phyloP scores from a whole-genome alignment of 2,797 vertebrate species.

The Clarias laeviceps region DNA sequence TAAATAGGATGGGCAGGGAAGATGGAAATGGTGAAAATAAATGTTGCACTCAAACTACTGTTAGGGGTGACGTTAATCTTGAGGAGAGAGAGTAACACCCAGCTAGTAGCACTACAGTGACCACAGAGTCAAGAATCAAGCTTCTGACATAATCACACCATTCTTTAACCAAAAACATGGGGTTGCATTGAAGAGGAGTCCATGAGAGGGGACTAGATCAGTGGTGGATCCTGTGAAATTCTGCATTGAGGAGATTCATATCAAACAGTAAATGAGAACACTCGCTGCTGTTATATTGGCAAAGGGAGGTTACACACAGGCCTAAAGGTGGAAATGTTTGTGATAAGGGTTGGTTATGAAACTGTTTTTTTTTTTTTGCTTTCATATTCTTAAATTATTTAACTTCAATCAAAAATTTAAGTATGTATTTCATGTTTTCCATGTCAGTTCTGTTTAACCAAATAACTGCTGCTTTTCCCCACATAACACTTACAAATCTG shows the following conservation, averaged over 20 bases:
- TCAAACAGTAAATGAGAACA: background rate
- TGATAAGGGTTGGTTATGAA: background rate
- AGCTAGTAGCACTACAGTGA: background rate
- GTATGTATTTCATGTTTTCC: background rate
- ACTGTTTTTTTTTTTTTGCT: too few species aligned
- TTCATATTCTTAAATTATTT: background rate
- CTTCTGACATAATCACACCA: background rate
- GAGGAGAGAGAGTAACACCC: background rate
- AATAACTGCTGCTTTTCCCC: background rate
- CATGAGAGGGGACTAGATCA: background rate
- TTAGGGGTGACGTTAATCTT: background rate
- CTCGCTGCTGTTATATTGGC: background rate
- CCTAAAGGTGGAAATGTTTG: background rate
- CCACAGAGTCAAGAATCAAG: background rate
- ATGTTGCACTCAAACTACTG: background rate
- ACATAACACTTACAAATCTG: background rate
- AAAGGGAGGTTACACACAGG: background rate
- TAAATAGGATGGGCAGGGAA: background rate
- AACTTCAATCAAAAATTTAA: background rate
- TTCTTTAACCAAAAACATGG: background rate
- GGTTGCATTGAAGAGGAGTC: background rate
- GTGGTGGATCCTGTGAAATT: background rate
- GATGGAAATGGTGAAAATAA: background rate
- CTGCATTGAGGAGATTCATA: background rate
- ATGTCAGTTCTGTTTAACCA: background rate